A percentile compares a stretch with the other conserved stretches of the same genome.
phyloP scores from a whole-genome alignment of 2,113 vertebrate genomes.

The Dermatemys mawii region DNA sequence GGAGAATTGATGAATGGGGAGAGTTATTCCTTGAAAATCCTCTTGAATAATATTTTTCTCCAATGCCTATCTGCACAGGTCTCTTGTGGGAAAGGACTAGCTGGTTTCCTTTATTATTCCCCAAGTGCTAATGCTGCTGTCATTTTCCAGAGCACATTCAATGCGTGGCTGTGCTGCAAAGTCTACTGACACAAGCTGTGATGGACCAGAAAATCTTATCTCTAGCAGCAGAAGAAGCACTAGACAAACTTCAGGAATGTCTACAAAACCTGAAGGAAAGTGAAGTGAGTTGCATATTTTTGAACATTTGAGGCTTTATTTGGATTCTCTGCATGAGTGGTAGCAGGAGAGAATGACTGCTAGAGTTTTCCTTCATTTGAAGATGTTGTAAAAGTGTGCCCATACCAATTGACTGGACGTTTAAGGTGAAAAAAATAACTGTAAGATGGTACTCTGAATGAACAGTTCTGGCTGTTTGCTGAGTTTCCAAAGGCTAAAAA shows the following conservation, averaged over 20 bases:
- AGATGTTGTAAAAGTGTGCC: background rate
- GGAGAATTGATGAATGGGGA: background rate
- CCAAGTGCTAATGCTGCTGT: background rate
- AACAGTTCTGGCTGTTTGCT: background rate
- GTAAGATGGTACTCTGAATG: background rate
- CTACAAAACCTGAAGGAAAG: constrained; percentile 69
- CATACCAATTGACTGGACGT: background rate
- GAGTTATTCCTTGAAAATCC: background rate
- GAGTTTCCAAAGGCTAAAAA: background rate
- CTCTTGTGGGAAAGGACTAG: background rate
- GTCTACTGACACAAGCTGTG: background rate
- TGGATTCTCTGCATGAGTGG: background rate
- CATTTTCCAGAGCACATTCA: background rate
- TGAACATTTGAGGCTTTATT: background rate
- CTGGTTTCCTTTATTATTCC: background rate
- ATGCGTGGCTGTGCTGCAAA: background rate
- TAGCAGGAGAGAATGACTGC: background rate
- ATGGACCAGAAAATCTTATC: constrained; percentile 80
- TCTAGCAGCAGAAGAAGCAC: constrained; percentile 69
- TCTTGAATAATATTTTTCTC: background rate
- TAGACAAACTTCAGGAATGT: constrained; percentile 71
- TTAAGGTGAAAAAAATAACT: background rate
- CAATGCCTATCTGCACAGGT: background rate
- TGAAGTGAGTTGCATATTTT: constrained; percentile 62
- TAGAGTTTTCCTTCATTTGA: background rate